Percentiles rank a stretch among this genome's conserved stretches.
These are phyloP conservation scores for Gobio gobio DNA, from an alignment of 2,113 vertebrate genomes.

Conservation along the genomic window DNA sequence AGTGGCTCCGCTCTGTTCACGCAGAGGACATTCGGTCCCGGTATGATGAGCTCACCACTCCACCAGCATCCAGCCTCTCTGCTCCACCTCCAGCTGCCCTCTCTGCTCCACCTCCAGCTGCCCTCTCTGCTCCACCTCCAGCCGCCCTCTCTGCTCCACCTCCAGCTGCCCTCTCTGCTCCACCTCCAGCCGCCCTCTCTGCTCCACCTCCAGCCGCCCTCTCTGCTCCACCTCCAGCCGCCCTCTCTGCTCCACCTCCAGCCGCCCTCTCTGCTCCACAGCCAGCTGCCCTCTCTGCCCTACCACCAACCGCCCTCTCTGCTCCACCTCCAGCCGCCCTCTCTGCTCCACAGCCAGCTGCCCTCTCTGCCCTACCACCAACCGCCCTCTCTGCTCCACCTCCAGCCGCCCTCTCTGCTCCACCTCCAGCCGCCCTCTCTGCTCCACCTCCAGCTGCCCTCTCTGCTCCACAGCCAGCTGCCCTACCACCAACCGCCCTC, in stretches of 20 bases:
- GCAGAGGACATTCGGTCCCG: slow-evolving; percentile 9
- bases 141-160: background rate
- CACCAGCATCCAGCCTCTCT: no score
- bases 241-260: no score
- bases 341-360: background rate
- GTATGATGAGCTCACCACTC: background rate
- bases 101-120: no score
- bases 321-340: background rate
- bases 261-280: background rate
- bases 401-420: background rate
- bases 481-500: background rate
- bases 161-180: background rate
- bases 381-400: background rate
- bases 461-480: background rate
- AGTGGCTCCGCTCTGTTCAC: slow-evolving; percentile 22
- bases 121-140: no score
- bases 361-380: background rate
- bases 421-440: rapidly evolving
- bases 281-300: background rate
- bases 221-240: no score
- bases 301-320: background rate
- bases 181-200: background rate
- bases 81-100: no score
- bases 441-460: background rate
- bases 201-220: no score